Percentiles rank a stretch among this genome's conserved stretches.
phyloP scores from a whole-genome alignment of 1,140 invertebrate species.

The Papilio machaon region DNA sequence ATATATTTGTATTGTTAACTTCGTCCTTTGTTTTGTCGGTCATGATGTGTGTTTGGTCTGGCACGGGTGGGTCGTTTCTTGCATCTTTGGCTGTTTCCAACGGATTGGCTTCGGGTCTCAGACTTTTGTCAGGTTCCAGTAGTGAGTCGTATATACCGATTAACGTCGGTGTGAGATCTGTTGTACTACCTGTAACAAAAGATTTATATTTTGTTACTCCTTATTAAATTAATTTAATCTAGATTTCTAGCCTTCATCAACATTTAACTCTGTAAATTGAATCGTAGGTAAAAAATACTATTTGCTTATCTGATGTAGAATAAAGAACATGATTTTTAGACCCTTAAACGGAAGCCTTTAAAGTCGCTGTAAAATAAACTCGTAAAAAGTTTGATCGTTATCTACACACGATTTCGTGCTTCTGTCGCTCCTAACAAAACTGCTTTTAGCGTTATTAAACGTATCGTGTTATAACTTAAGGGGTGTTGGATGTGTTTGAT shows the following conservation, averaged over 20 bases:
- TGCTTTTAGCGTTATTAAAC: constrained; percentile 56
- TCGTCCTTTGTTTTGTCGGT: constrained; percentile 57
- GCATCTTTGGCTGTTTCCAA: constrained; percentile 77
- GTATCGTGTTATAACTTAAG: constrained; percentile 36
- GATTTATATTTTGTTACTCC: constrained; percentile 30
- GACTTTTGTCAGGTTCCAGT: constrained; percentile 69
- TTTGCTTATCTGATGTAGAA: not conserved
- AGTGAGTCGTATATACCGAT: constrained; percentile 83
- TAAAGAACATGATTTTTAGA: not conserved
- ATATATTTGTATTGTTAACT: constrained; percentile 41
- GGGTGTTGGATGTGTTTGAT: constrained; percentile 15
- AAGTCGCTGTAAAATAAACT: not conserved
- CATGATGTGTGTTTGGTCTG: constrained; percentile 43
- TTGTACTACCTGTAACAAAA: constrained; percentile 83
- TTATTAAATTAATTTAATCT: not conserved
- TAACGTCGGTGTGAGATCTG: constrained; percentile 83
- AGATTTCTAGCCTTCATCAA: not conserved
- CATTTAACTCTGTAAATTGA: not conserved
- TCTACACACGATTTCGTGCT: constrained; percentile 35
- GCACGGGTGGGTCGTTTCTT: constrained; percentile 73
- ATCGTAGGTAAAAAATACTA: not conserved
- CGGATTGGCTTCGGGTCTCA: constrained; percentile 60
- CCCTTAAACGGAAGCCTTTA: not conserved
- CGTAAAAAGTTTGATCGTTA: constrained; percentile 17
- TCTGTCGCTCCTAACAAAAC: constrained; percentile 53